Evolutionary conservation across 2,113 vertebrate species (phyloP).

Genomic region (Fregetta grallaria): DNA sequence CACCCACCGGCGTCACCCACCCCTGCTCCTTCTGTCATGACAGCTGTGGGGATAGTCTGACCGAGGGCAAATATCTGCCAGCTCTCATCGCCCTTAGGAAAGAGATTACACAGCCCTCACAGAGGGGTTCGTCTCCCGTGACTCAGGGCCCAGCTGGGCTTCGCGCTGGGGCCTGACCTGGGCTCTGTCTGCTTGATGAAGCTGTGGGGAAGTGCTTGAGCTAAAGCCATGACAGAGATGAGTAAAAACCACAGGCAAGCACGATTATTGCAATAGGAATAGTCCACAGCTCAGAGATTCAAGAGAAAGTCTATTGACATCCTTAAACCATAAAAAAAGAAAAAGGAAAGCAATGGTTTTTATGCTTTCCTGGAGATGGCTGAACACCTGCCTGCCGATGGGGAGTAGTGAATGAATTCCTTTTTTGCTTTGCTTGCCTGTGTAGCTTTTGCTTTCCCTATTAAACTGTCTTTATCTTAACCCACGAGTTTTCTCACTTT

Average conservation of each 20-base stretch:
- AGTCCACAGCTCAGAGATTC: not conserved
- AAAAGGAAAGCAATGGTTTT: too few species aligned
- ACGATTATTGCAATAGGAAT: rapidly evolving
- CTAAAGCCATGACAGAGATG: not conserved
- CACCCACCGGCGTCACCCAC: rapidly evolving
- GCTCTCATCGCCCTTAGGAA: not conserved
- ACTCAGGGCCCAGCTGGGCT: not conserved
- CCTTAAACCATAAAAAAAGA: not conserved
- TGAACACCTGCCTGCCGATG: too few species aligned
- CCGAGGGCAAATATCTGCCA: rapidly evolving
- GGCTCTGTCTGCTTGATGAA: not conserved
- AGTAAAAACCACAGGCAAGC: not conserved
- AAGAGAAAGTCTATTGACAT: not conserved
- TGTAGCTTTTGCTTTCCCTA: too few species aligned
- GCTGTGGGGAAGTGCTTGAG: not conserved
- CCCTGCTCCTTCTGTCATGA: not conserved
- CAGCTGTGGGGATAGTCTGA: not conserved
- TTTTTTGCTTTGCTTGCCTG: too few species aligned
- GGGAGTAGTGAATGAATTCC: too few species aligned
- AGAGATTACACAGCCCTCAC: not conserved
- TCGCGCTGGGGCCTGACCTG: not conserved
- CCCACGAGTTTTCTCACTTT: too few species aligned
- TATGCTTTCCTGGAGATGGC: too few species aligned
- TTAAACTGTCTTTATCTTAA: too few species aligned
- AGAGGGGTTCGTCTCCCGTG: rapidly evolving